These are phyloP conservation scores for Argentina silus DNA, from an alignment of 2,797 vertebrate species.

Conservation along the genomic window DNA sequence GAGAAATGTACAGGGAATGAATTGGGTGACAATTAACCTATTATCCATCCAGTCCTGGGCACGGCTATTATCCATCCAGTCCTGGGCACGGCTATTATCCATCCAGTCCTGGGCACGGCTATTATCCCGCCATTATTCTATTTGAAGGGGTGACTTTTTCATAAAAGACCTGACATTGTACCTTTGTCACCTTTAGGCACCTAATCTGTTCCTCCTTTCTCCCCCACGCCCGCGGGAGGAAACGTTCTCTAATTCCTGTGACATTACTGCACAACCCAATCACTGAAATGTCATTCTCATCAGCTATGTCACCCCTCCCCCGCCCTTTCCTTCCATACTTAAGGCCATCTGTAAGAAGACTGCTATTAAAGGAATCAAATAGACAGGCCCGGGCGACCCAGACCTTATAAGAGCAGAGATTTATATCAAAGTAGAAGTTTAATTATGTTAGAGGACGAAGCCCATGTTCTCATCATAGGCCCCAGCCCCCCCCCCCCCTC, in stretches of 20 bases:
- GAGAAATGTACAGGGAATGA: no score
- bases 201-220: slow-evolving; percentile 33
- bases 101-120: background rate
- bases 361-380: background rate
- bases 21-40: no score
- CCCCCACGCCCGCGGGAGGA: slow-evolving; percentile 24
- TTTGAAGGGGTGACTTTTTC: slow-evolving; percentile 4
- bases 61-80: background rate
- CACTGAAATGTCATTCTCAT: background rate
- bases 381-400: slow-evolving; percentile 1
- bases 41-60: background rate
- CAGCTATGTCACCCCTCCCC: background rate
- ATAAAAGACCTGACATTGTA: slow-evolving; percentile 27
- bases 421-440: slow-evolving; percentile 18
- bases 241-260: background rate
- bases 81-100: background rate
- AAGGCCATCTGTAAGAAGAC: background rate
- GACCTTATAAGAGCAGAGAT: slow-evolving; percentile 18
- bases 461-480: slow-evolving; percentile 11
- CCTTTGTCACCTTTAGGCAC: slow-evolving; percentile 31
- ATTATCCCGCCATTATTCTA: background rate
- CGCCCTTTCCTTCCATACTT: background rate
- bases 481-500: background rate
- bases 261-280: background rate
- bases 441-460: slow-evolving; percentile 9